Conservation (phyloP, 2,113 vertebrate species). For the Labrus mixtus region DNA sequence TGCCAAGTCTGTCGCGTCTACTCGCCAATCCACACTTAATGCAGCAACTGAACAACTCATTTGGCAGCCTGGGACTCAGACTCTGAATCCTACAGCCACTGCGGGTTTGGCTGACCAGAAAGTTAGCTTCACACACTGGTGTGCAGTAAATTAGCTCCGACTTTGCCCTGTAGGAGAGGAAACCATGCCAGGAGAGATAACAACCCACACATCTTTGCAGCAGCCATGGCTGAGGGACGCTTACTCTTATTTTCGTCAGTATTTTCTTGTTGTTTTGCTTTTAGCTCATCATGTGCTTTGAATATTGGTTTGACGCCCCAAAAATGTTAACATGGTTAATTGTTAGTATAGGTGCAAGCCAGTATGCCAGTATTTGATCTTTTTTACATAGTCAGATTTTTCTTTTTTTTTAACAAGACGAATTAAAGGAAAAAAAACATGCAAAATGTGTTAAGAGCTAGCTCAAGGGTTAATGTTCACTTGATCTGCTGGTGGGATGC, state of each 20-base stretch:
- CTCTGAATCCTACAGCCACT: neutral
- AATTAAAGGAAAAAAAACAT: slow-evolving; percentile 86
- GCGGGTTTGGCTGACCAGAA: slow-evolving; percentile 13
- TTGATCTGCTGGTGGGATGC: slow-evolving; percentile 91
- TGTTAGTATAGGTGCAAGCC: slow-evolving; percentile 55
- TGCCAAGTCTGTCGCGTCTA: slow-evolving; percentile 11
- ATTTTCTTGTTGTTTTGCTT: neutral
- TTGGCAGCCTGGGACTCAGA: slow-evolving; percentile 17
- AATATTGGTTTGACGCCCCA: slow-evolving; percentile 64
- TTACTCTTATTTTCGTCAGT: neutral
- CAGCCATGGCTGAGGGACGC: neutral
- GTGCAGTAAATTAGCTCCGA: slow-evolving; percentile 16
- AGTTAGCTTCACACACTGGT: slow-evolving; percentile 36
- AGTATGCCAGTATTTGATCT: slow-evolving; percentile 50
- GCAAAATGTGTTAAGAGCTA: slow-evolving; percentile 90
- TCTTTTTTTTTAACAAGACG: slow-evolving; percentile 29
- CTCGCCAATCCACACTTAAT: slow-evolving; percentile 9
- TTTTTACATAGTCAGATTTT: slow-evolving; percentile 36
- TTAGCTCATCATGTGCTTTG: neutral
- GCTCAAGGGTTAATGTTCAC: slow-evolving; percentile 87
- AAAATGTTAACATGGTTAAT: slow-evolving; percentile 31
- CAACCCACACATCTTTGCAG: slow-evolving; percentile 4
- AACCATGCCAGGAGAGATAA: slow-evolving; percentile 29
- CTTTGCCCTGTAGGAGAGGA: slow-evolving; percentile 40
- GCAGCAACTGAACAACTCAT: slow-evolving; percentile 12